These are phyloP conservation scores for Rhincodon typus DNA, from an alignment of 2,797 vertebrate genomes.

Conservation along the genomic window DNA sequence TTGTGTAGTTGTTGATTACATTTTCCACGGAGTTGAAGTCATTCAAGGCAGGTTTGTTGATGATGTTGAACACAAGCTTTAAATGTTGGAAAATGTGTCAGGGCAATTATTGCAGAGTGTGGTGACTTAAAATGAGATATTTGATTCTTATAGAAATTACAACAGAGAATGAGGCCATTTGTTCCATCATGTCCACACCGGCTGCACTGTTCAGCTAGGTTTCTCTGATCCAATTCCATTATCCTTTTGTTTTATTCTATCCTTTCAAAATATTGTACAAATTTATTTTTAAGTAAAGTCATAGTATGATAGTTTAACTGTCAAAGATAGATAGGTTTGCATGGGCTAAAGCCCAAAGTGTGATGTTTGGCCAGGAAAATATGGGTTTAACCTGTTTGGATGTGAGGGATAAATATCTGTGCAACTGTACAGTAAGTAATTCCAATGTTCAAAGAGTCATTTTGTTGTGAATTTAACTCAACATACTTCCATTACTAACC, in stretches of 20 bases:
- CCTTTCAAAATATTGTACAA: background rate
- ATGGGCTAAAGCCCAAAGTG: background rate
- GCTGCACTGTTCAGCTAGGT: background rate
- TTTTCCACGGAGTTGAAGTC: slow-evolving; percentile 2
- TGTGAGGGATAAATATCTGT: background rate
- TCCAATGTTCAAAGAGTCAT: background rate
- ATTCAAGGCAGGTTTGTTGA: slow-evolving; percentile 8
- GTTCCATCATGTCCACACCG: background rate
- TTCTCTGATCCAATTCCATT: background rate
- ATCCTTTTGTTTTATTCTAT: background rate
- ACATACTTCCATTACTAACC: background rate
- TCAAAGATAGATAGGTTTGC: background rate
- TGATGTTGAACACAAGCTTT: background rate
- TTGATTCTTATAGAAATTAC: background rate
- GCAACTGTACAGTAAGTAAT: background rate
- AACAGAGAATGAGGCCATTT: background rate
- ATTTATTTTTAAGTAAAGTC: background rate
- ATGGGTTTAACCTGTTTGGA: background rate
- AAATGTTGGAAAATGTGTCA: background rate
- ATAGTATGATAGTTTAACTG: background rate
- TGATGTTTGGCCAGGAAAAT: background rate
- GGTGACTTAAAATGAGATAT: background rate
- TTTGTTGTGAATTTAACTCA: background rate
- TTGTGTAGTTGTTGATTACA: background rate
- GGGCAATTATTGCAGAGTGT: background rate